phyloP scores from a whole-genome alignment of 2,113 vertebrate genomes.

The Dicaeum eximium region DNA sequence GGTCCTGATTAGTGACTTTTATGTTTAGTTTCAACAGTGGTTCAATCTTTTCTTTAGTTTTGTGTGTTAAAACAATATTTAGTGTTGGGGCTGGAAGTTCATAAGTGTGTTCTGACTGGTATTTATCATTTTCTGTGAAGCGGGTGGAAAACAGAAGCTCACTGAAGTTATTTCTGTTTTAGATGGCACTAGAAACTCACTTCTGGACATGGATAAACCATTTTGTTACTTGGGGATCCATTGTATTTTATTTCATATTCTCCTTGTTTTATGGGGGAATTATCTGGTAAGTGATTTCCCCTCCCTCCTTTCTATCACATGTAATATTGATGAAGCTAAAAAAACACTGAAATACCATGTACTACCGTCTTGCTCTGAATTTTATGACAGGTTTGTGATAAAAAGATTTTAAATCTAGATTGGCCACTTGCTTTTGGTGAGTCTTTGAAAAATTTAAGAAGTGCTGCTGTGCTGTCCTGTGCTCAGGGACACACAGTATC shows the following conservation, averaged over 20 bases:
- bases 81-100: not conserved
- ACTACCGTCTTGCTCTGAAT: not conserved
- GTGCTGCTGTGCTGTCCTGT: not conserved
- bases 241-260: slow-evolving; percentile 97
- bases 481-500: not conserved
- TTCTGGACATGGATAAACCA: slow-evolving; percentile 99
- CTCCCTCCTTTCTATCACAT: not conserved
- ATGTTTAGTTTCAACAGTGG: not conserved
- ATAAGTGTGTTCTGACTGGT: not conserved
- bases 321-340: not conserved
- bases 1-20: not conserved
- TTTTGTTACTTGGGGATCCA: slow-evolving; percentile 98
- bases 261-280: slow-evolving; percentile 98
- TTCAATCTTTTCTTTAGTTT: not conserved
- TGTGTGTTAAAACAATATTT: not conserved
- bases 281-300: slow-evolving; percentile 83
- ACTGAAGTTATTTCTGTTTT: slow-evolving; percentile 20
- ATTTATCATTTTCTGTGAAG: not conserved
- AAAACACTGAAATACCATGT: not conserved
- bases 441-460: not conserved
- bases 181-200: slow-evolving; percentile 97
- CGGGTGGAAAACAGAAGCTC: not conserved
- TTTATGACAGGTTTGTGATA: not conserved
- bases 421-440: not conserved
- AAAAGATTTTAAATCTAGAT: not conserved